phyloP scores from a whole-genome alignment of 2,797 vertebrate species.

The Cynopterus sphinx region DNA sequence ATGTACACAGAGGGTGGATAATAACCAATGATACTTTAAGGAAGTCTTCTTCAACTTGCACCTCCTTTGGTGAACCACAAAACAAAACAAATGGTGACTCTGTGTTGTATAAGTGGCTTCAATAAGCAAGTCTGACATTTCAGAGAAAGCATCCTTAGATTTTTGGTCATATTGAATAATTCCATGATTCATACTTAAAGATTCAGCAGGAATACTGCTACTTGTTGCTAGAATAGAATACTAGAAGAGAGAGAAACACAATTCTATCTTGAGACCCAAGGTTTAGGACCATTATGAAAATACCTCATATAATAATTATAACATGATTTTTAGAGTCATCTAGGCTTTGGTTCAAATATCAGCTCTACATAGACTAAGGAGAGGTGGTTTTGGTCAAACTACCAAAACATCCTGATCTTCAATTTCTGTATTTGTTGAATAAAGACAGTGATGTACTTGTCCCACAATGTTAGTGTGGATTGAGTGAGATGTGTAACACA shows the following conservation, averaged over 20 bases:
- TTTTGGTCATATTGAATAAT: background rate
- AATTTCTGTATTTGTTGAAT: background rate
- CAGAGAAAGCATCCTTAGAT: background rate
- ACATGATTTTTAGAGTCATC: background rate
- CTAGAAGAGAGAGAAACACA: background rate
- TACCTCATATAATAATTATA: background rate
- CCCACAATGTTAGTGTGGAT: background rate
- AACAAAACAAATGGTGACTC: background rate
- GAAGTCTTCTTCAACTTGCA: background rate
- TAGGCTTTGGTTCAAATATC: background rate
- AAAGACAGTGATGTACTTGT: background rate
- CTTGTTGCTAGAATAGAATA: no score
- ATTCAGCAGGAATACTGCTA: background rate
- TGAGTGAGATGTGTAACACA: background rate
- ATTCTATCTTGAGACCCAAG: background rate
- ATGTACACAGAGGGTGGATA: rapidly evolving
- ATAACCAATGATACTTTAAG: background rate
- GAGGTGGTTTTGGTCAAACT: background rate
- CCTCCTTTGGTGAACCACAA: background rate
- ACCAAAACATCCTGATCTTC: background rate
- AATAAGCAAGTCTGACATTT: background rate
- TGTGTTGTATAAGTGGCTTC: background rate
- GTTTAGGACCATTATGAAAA: background rate
- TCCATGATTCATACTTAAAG: background rate
- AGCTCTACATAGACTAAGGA: background rate